Conservation (phyloP, 23 tunicate species). For the Ciona savignyi region DNA sequence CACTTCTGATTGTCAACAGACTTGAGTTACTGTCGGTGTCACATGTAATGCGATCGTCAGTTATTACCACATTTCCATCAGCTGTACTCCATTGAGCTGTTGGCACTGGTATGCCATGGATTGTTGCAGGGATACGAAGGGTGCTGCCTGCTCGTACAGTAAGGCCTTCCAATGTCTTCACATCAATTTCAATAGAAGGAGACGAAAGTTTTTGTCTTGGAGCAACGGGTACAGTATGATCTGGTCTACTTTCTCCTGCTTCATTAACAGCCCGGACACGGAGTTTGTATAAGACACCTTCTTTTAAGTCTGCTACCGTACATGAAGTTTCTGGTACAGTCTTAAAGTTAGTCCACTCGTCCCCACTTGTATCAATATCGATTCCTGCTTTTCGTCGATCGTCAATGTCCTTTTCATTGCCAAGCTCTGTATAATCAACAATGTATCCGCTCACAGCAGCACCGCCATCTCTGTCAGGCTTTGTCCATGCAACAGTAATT, state of each 20-base stretch:
- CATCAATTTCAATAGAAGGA: constrained; percentile 62
- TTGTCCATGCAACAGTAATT: constrained; percentile 51
- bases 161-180: constrained; percentile 74
- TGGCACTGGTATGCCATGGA: too few species aligned
- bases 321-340: constrained; percentile 35
- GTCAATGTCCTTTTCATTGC: constrained; percentile 48
- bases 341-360: constrained; percentile 44
- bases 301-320: constrained; percentile 42
- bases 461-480: constrained; percentile 88
- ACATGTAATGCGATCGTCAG: constrained; percentile 21
- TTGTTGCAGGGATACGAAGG: constrained; percentile 56
- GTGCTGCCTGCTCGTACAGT: constrained; percentile 86
- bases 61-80: constrained; percentile 37
- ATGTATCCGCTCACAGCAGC: constrained; percentile 44
- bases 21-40: constrained; percentile 38
- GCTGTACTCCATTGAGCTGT: constrained; percentile 68
- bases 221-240: too few species aligned
- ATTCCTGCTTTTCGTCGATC: constrained; percentile 42
- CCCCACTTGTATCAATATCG: constrained; percentile 6
- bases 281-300: constrained; percentile 60
- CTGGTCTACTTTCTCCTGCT: too few species aligned
- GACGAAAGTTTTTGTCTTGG: too few species aligned
- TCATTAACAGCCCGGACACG: too few species aligned
- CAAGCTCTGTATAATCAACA: constrained; percentile 56
- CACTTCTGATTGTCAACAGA: constrained; percentile 22